phyloP scores from a whole-genome alignment of 2,113 vertebrate species.

The Isurus oxyrinchus region DNA sequence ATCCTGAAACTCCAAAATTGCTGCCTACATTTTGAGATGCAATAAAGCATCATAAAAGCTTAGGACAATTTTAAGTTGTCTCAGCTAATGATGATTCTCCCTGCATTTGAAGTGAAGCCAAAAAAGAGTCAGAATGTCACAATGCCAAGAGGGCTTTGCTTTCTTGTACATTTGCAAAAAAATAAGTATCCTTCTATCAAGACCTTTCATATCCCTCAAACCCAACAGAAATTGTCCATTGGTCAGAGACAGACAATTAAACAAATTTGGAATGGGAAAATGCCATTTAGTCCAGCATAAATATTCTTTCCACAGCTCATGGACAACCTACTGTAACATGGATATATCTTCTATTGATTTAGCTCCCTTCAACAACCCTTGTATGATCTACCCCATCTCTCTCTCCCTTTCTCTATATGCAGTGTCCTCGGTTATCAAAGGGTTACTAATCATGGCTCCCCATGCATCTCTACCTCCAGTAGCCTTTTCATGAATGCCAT shows the following conservation, averaged over 20 bases:
- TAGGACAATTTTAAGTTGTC: not conserved
- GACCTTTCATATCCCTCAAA: not conserved
- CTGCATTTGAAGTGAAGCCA: not conserved
- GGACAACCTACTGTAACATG: not conserved
- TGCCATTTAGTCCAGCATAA: not conserved
- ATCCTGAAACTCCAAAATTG: not conserved
- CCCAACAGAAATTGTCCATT: not conserved
- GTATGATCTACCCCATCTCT: not conserved
- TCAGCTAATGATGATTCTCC: not conserved
- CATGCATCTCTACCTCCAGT: no score
- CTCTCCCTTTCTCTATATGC: no score
- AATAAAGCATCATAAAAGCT: not conserved
- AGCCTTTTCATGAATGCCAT: no score
- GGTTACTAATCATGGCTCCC: no score
- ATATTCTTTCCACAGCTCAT: not conserved
- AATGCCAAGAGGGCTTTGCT: not conserved
- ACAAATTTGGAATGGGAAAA: no score
- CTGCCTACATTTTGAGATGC: not conserved
- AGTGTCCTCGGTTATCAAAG: no score
- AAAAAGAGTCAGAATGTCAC: not conserved
- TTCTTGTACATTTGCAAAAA: not conserved
- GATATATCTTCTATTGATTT: not conserved
- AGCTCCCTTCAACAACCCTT: not conserved
- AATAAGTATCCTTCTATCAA: not conserved
- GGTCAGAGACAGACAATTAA: no score